Evolutionary conservation across 2,888 invertebrate genomes (phyloP).

Genomic region (Cheilosia grossa): DNA sequence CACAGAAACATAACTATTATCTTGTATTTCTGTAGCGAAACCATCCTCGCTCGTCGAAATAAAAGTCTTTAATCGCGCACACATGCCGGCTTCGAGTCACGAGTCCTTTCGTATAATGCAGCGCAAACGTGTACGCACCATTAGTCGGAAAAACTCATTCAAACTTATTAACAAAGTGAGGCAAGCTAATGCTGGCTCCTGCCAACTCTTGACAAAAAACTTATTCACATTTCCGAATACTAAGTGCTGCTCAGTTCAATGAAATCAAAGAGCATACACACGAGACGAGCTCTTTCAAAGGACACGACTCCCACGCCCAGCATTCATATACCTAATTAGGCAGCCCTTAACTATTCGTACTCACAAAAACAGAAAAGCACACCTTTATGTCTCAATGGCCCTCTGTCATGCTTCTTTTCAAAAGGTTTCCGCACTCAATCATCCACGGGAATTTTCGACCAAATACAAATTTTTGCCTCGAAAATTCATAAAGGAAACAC

Average conservation of each 20-base stretch:
- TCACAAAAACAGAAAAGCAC: not conserved
- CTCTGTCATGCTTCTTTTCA: constrained; percentile 23
- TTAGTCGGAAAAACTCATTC: constrained; percentile 18
- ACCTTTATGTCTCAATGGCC: not conserved
- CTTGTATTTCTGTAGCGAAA: no score
- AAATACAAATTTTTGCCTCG: constrained; percentile 20
- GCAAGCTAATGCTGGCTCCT: not conserved
- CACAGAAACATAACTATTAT: no score
- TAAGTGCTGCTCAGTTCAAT: not conserved
- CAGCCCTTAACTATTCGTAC: constrained; percentile 17
- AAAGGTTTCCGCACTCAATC: constrained; percentile 32
- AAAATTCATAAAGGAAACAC: not conserved
- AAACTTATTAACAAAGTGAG: constrained; percentile 24
- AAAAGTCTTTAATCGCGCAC: not conserved
- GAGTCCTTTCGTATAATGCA: no score
- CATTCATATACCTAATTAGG: constrained; percentile 13
- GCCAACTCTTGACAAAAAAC: not conserved
- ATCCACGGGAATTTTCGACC: constrained; percentile 26
- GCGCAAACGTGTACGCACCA: constrained; percentile 1
- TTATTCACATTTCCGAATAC: constrained; percentile 4
- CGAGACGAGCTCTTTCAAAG: constrained; percentile 10
- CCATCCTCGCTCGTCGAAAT: not conserved
- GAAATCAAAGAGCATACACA: constrained; percentile 26
- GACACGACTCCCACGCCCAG: not conserved
- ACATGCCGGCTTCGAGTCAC: no score